phyloP scores from a whole-genome alignment of 1,140 invertebrate species.

The Lordiphosa mommai region DNA sequence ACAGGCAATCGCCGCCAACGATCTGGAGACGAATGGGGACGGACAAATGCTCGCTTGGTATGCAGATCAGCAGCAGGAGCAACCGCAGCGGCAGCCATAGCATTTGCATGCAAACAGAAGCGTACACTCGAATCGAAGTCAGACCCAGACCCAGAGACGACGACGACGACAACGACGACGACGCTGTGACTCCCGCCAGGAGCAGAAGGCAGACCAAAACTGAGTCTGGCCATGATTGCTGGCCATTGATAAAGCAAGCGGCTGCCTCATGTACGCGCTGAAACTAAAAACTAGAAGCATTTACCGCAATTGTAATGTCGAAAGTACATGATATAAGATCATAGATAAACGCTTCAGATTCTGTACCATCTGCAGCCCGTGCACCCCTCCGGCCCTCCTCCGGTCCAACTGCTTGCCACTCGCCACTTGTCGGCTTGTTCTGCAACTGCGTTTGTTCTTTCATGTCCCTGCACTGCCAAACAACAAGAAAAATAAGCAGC shows the following conservation, averaged over 20 bases:
- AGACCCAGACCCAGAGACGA: slow-evolving; percentile 65
- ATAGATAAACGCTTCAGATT: slow-evolving; percentile 78
- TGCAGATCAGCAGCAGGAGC: slow-evolving; percentile 61
- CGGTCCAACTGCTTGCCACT: neutral
- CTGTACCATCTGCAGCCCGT: slow-evolving; percentile 55
- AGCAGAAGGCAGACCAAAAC: slow-evolving; percentile 7
- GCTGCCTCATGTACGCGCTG: slow-evolving; percentile 76
- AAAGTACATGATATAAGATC: slow-evolving; percentile 80
- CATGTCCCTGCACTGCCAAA: slow-evolving; percentile 38
- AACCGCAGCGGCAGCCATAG: slow-evolving; percentile 25
- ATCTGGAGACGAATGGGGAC: slow-evolving; percentile 35
- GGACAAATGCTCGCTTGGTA: slow-evolving; percentile 47
- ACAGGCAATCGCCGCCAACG: slow-evolving; percentile 74
- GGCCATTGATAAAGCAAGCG: slow-evolving; percentile 66
- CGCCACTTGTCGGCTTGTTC: slow-evolving; percentile 65
- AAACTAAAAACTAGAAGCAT: slow-evolving; percentile 80
- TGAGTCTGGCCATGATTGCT: slow-evolving; percentile 60
- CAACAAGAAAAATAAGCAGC: neutral
- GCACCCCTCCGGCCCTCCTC: neutral
- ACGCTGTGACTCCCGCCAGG: slow-evolving; percentile 33
- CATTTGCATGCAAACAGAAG: slow-evolving; percentile 57
- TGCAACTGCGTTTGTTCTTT: slow-evolving; percentile 64
- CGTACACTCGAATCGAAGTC: slow-evolving; percentile 15
- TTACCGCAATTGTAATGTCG: slow-evolving; percentile 80
- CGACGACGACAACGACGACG: slow-evolving; percentile 59